phyloP scores from a whole-genome alignment of 1,140 invertebrate species.

The Aphis gossypii region DNA sequence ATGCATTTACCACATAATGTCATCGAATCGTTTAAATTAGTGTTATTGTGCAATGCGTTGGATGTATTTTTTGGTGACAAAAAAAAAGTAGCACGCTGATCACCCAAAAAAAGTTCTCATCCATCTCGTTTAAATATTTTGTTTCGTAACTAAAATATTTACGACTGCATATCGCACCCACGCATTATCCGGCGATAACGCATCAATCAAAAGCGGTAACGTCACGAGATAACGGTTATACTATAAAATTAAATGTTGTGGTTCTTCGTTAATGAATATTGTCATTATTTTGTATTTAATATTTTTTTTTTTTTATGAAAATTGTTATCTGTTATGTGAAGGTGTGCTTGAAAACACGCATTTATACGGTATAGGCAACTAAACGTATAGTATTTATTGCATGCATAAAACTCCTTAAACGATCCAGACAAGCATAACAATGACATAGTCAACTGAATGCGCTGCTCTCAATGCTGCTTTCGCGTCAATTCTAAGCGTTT shows the following conservation, averaged over 20 bases:
- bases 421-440: neutral
- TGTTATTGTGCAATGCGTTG: neutral
- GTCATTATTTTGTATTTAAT: neutral
- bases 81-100: neutral
- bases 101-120: neutral
- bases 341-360: neutral
- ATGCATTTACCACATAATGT: neutral
- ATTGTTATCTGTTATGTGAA: neutral
- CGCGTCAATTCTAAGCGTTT: neutral
- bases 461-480: neutral
- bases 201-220: neutral
- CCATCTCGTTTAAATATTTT: neutral
- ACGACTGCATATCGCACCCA: neutral
- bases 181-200: neutral
- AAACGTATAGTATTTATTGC: neutral
- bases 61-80: neutral
- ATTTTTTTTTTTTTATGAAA: neutral
- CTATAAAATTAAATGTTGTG: neutral
- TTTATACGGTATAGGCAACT: neutral
- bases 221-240: no score
- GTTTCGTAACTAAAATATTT: neutral
- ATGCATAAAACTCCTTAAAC: neutral
- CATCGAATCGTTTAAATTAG: neutral
- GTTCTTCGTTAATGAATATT: neutral
- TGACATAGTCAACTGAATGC: neutral